phyloP scores from a whole-genome alignment of 2,797 vertebrate species.

The Crypturellus tataupa region DNA sequence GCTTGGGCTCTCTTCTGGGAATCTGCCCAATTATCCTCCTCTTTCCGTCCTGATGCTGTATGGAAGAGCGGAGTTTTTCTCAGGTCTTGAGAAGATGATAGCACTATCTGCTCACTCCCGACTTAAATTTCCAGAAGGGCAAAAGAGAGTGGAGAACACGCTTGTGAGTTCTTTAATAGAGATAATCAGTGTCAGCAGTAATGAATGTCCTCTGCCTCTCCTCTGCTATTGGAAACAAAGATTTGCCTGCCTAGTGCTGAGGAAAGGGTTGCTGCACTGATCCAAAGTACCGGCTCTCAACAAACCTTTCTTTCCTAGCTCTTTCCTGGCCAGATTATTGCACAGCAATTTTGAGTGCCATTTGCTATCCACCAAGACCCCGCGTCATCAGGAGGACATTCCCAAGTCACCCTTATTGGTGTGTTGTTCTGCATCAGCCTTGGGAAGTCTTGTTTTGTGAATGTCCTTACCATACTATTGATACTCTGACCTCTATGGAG shows the following conservation, averaged over 20 bases:
- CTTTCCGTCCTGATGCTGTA: neutral
- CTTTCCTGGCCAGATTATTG: neutral
- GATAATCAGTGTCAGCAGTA: neutral
- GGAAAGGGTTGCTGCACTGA: neutral
- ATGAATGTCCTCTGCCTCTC: neutral
- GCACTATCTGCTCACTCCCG: neutral
- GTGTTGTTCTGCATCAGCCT: neutral
- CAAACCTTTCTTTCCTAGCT: neutral
- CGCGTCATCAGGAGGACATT: neutral
- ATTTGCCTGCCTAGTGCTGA: neutral
- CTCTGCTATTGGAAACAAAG: neutral
- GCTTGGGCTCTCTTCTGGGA: neutral
- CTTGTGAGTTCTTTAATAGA: neutral
- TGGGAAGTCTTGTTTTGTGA: neutral
- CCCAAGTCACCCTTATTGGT: neutral
- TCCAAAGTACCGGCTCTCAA: neutral
- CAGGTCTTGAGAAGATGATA: neutral
- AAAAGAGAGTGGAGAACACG: neutral
- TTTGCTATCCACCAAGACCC: neutral
- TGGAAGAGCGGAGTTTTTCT: neutral
- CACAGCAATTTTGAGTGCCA: neutral
- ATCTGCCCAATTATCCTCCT: neutral
- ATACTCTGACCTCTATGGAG: neutral
- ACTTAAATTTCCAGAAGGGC: neutral
- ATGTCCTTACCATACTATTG: no score